Base-by-base conservation (phyloP, 1,140 invertebrate genomes). In the Drosophila rufa region DNA sequence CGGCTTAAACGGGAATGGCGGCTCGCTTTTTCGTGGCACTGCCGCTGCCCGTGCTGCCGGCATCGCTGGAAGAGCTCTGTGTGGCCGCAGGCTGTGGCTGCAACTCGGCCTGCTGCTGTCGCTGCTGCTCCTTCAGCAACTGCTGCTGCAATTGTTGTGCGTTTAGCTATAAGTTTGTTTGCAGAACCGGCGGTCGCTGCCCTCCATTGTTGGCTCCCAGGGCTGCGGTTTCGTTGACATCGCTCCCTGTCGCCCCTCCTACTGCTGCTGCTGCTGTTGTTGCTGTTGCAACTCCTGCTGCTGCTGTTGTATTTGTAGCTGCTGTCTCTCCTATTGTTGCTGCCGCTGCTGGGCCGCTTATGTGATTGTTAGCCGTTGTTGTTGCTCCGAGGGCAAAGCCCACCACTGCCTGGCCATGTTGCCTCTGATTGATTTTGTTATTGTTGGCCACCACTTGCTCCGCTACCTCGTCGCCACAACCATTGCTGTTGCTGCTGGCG, bases 121-220 rank as follows among this genome's bases (percentile, higher is more conserved):
- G 81, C 53, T 83, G 75, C 50, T 87, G 82, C 53, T 87, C 73
- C 61, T 76, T 86, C 14, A 86, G 65, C 66, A 92, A 59, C 62
- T 89, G 81, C 64, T 91, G 70, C 57, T 91, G 89, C 76, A 89
- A 68, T 86, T 90, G 82, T 47, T 91, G 82, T 27, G 81, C 87
- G 86, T 83, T 92, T 92, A 85, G 91, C 82, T 92, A 92, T 92
- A 92, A 92, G 67, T 91, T 92, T 38, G 91, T 92, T 50, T 85
- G 82, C 46, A 87, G 19, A 15, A 91, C 75, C 7, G 86, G 85
- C 2, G 69, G 85, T 19, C 85, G 64, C 17, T 71, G 68, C 46
- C 59, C 75, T 58, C 57, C 45, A 14, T 74, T 55, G 25, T 53
- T 51, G n/a, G 59, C 19, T 48, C 59, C 61, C 48, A 46, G 64